A percentile compares a stretch with the other conserved stretches of the same genome.
These are phyloP conservation scores for Corvus hawaiiensis DNA, from an alignment of 2,113 vertebrate genomes.

Conservation along the genomic window DNA sequence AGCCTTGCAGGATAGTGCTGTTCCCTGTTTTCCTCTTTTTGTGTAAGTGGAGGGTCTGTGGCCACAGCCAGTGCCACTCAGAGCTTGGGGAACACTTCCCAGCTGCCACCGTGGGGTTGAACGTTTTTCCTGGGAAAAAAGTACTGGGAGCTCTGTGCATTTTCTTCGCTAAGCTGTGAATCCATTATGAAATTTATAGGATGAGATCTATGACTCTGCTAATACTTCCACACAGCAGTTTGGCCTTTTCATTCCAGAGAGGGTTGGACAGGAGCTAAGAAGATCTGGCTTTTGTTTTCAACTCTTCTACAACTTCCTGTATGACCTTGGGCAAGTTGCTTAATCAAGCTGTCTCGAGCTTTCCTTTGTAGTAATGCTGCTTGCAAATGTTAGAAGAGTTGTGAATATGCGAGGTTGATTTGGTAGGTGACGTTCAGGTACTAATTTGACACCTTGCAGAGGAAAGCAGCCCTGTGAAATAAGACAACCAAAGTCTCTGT, in stretches of 20 bases:
- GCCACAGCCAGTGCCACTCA: background rate
- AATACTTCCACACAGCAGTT: slow-evolving; percentile 9
- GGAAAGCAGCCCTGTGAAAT: background rate
- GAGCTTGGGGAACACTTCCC: slow-evolving; percentile 13
- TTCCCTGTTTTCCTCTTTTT: background rate
- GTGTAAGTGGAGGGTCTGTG: background rate
- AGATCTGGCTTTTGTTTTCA: slow-evolving; percentile 65
- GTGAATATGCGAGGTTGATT: background rate
- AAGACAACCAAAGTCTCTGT: background rate
- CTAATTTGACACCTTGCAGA: background rate
- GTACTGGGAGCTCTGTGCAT: background rate
- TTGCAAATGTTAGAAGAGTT: background rate
- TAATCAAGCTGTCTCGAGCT: slow-evolving; percentile 27
- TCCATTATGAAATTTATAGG: slow-evolving; percentile 21
- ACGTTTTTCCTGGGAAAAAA: slow-evolving; percentile 14
- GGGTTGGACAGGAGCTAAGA: slow-evolving; percentile 42
- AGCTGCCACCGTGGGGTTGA: background rate
- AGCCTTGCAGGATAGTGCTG: background rate
- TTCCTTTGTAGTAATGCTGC: slow-evolving; percentile 22
- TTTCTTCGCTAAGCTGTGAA: slow-evolving; percentile 29
- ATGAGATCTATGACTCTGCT: slow-evolving; percentile 15
- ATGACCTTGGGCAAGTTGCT: slow-evolving; percentile 61
- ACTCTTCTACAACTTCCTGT: slow-evolving; percentile 65
- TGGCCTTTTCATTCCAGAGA: slow-evolving; percentile 52
- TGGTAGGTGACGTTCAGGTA: slow-evolving; percentile 2